These are phyloP conservation scores for Cremastinae sp. DNA, from an alignment of 2,888 invertebrate species.

Conservation along the genomic window DNA sequence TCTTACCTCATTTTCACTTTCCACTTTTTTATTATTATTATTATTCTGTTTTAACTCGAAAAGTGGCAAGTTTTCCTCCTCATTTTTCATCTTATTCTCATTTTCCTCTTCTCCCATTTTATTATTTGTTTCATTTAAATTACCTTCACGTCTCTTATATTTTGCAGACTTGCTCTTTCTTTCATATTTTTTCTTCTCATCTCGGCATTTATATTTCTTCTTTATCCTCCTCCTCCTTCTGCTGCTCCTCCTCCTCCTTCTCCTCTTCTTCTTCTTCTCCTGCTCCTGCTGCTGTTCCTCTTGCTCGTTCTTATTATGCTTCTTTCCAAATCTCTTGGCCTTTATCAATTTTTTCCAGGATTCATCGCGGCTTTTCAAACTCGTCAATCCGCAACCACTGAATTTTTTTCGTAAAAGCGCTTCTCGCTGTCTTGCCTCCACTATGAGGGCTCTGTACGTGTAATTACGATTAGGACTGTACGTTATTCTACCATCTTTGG, in stretches of 20 bases:
- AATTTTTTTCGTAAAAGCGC: constrained; percentile 36
- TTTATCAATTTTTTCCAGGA: constrained; percentile 26
- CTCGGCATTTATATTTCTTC: too few species aligned
- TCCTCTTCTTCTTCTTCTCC: constrained; percentile 17
- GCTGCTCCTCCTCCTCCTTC: too few species aligned
- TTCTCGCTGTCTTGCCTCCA: constrained; percentile 73
- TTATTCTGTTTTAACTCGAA: too few species aligned
- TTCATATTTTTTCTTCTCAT: too few species aligned
- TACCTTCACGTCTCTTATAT: too few species aligned
- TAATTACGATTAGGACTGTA: constrained; percentile 78
- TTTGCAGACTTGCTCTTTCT: too few species aligned
- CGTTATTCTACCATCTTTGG: constrained; percentile 78
- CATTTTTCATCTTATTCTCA: too few species aligned
- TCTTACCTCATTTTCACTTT: constrained; percentile 18
- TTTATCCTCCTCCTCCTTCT: too few species aligned
- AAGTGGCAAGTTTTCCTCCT: too few species aligned
- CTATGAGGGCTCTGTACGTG: constrained; percentile 73
- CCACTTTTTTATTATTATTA: background rate
- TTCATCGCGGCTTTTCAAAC: constrained; percentile 19
- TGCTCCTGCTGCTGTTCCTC: background rate
- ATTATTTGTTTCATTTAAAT: too few species aligned
- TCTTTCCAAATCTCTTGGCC: background rate
- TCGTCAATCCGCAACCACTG: constrained; percentile 18
- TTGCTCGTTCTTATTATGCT: background rate
- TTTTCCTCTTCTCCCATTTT: constrained; percentile 10